Percentiles rank a stretch among this genome's conserved stretches.
phyloP scores from a whole-genome alignment of 2,888 invertebrate genomes.

The Nephrotoma guestfalica region DNA sequence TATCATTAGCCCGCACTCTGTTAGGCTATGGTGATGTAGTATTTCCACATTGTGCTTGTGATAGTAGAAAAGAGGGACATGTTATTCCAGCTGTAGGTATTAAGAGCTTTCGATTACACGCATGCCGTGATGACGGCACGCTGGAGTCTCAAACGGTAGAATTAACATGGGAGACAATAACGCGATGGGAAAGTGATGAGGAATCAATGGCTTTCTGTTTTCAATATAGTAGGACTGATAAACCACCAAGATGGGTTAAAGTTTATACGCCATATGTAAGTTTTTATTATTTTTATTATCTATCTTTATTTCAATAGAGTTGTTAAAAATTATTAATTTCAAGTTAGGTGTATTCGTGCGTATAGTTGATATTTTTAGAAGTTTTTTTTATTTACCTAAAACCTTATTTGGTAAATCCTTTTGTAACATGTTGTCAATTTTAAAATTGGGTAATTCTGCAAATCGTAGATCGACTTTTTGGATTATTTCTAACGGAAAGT shows the following conservation, averaged over 20 bases:
- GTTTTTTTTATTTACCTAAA: too few relatives aligned
- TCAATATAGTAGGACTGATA: slow-evolving; percentile 66
- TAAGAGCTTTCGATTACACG: slow-evolving; percentile 56
- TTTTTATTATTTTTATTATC: slow-evolving; percentile 16
- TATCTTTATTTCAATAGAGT: too few relatives aligned
- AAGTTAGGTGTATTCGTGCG: too few relatives aligned
- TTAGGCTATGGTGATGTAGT: slow-evolving; percentile 89
- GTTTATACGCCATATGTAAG: slow-evolving; percentile 81
- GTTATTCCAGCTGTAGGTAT: slow-evolving; percentile 62
- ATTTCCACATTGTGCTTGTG: slow-evolving; percentile 89
- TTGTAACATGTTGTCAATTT: too few relatives aligned
- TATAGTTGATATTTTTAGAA: too few relatives aligned
- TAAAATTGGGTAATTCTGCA: too few relatives aligned
- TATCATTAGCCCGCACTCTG: slow-evolving; percentile 67
- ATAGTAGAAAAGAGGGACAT: slow-evolving; percentile 78
- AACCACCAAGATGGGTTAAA: slow-evolving; percentile 70
- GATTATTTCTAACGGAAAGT: too few relatives aligned
- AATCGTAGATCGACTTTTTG: too few relatives aligned
- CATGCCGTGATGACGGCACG: slow-evolving; percentile 70
- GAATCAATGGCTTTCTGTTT: slow-evolving; percentile 85
- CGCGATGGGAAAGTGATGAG: slow-evolving; percentile 80
- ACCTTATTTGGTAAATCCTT: too few relatives aligned
- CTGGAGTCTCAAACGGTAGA: slow-evolving; percentile 65
- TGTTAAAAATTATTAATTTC: too few relatives aligned
- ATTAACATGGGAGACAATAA: slow-evolving; percentile 69